Base-by-base conservation (phyloP, 2,797 vertebrate species). In the Tapera naevia region DNA sequence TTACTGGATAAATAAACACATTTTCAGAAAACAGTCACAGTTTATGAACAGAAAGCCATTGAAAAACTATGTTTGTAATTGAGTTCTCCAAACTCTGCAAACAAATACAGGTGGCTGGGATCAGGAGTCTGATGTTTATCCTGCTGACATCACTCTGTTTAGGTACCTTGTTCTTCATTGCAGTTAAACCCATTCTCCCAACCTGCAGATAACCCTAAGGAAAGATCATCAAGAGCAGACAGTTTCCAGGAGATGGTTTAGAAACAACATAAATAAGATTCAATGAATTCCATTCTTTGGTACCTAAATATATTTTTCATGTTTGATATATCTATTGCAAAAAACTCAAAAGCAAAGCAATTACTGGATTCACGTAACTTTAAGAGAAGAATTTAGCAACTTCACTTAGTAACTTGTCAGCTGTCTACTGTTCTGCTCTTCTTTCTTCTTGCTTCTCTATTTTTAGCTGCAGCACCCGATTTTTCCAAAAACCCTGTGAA, bases 401-500 rank as follows among this genome's bases (percentile, higher is more conserved):
- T 50, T 81, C 4, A 3, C 56, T 60, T 41, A 28, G 4, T n/a
- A 50, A 12, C 60, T 53, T 62, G 8, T 69, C 33, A 80, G 13
- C 45, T 67, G 45, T 41, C 28, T 32, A 10, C 30, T 51, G 15
- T 54, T 54, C 72, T n/a, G n/a, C 25, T 85, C 71, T 60, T 72
- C 51, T 78, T 82, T 41, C 35, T 45, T 58, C 53, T 41, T 41
- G 41, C 66, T 78, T 62, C 25, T 91, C 78, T 60, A 8, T 54
- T 88, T 92, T 69, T 89, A 99, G 99, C 98, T 53, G 98, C 98
- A 35, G 98, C 98, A 22, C 98, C 98, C 0, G 98, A 99, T 97
- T 99, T 99, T 96, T 98, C 97, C 50, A 98, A 97, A 84, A 98
- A 94, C 21, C 98, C 98, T 0, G 88, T 99, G 94, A 98, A 98